Percentiles rank a stretch among this genome's conserved stretches.
Conservation (phyloP, 2,888 invertebrate species). For the Drosophila austrosaltans region DNA sequence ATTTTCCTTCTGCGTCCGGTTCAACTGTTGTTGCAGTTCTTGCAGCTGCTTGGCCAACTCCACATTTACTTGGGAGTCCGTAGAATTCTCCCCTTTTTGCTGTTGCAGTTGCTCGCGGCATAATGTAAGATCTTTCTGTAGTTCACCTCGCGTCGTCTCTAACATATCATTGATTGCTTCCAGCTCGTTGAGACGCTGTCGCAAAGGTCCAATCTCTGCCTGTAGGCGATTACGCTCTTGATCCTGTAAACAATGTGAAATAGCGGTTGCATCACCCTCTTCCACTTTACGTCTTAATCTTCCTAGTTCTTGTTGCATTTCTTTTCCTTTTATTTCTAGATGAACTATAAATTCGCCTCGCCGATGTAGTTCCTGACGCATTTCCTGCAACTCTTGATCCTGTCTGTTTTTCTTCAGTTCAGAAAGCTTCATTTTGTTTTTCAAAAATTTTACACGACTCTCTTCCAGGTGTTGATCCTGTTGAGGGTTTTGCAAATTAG, state of each 20-base stretch:
- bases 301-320: constrained; percentile 86
- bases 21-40: constrained; percentile 60
- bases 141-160: constrained; percentile 73
- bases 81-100: constrained; percentile 24
- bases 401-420: constrained; percentile 72
- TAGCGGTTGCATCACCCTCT: neutral
- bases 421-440: constrained; percentile 78
- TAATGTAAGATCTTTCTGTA: constrained; percentile 81
- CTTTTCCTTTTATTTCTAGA: constrained; percentile 74
- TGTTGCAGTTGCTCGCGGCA: constrained; percentile 80
- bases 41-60: constrained; percentile 81
- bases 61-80: constrained; percentile 66
- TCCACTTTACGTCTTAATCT: neutral
- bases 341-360: constrained; percentile 91
- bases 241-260: constrained; percentile 38
- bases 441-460: constrained; percentile 80
- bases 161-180: constrained; percentile 88
- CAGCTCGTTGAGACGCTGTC: constrained; percentile 86
- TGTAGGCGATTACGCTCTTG: constrained; percentile 49
- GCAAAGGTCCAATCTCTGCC: constrained; percentile 82
- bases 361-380: constrained; percentile 52
- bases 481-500: constrained; percentile 69
- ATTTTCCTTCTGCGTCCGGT: constrained; percentile 33
- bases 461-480: constrained; percentile 74
- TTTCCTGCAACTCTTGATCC: constrained; percentile 75